A percentile compares a stretch with the other conserved stretches of the same genome.
Conservation (phyloP, 1,140 invertebrate genomes). For the Meloidogyne exigua region DNA sequence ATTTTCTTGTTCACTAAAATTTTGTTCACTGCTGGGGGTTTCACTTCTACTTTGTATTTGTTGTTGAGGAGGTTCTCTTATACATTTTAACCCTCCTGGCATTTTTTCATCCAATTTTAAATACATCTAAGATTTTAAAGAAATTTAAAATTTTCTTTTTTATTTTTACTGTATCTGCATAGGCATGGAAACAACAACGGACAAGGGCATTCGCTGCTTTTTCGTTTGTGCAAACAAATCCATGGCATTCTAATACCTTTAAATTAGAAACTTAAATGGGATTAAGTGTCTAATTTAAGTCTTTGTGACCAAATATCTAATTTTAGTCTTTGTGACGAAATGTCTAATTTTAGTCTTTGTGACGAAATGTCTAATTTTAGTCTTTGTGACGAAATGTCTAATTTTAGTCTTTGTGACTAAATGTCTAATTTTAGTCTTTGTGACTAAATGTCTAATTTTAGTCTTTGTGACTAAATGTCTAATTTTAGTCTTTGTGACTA, state of each 20-base stretch:
- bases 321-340: not conserved
- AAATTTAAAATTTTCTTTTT: not conserved
- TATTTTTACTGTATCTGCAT: slow-evolving; percentile 51
- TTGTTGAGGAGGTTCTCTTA: slow-evolving; percentile 29
- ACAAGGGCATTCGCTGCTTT: slow-evolving; percentile 61
- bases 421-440: not conserved
- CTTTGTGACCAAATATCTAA: not conserved
- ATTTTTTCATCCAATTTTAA: slow-evolving; percentile 60
- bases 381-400: not conserved
- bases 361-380: slow-evolving; percentile 1
- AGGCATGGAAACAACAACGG: slow-evolving; percentile 61
- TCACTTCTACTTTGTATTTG: slow-evolving; percentile 32
- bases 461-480: not conserved
- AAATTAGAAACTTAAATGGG: not conserved
- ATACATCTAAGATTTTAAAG: slow-evolving; percentile 37
- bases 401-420: slow-evolving; percentile 1
- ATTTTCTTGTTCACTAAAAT: slow-evolving; percentile 45
- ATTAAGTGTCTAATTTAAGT: not conserved
- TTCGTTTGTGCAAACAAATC: slow-evolving; percentile 82
- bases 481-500: not conserved
- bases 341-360: not conserved
- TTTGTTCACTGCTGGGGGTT: slow-evolving; percentile 47
- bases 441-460: not conserved
- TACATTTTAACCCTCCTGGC: slow-evolving; percentile 45
- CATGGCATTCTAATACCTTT: slow-evolving; percentile 88